Base-by-base conservation (phyloP, 1,140 invertebrate genomes). In the Eupeodes corollae region DNA sequence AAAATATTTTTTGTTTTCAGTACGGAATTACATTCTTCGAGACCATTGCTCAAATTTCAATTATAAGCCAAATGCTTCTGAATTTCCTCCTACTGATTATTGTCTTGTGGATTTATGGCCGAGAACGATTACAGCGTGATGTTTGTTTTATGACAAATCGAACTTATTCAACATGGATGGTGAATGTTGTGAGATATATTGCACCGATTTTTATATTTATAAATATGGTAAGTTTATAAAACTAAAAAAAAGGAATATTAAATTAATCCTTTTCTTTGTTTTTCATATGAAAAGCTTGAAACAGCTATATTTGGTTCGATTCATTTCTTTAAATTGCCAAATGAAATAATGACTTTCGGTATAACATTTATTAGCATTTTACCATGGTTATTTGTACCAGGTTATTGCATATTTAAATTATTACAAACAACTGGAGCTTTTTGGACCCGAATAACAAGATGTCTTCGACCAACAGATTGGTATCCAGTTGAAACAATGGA, bases 121-220 rank as follows among this genome's bases (percentile, higher is more conserved):
- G 75, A 14, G 70, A 78, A 15, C 76, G 80, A 46, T 82, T 90
- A 48, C 75, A 77, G 37, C 65, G 73, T 31, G 86, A 91, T 56
- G 73, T 91, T 2, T 73, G 87, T 59, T 83, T 85, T 53, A 91
- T 91, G 88, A 73, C 86, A 15, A 80, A 83, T 3, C 71, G 77
- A 51, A 78, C 79, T 32, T 75, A 90, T 9, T 74, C 54, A 10
- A 61, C 61, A 0, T 67, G 63, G 63, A 63, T 59, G 46, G 35
- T 67, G 2, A 58, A 57, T 34, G 46, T 63, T 6, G 41, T 67
- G 13, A 52, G 63, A 18, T 67, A 57, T 38, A 53, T 67, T 21
- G 50, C 59, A 9, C 63, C 63, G 1, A 6, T 67, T 1, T 49
- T 58, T 33, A 41, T 66, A 8, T 0, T 57, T 2, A 9, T 51